phyloP scores from a whole-genome alignment of 2,888 invertebrate genomes.

The Cryptocephalus moraei region DNA sequence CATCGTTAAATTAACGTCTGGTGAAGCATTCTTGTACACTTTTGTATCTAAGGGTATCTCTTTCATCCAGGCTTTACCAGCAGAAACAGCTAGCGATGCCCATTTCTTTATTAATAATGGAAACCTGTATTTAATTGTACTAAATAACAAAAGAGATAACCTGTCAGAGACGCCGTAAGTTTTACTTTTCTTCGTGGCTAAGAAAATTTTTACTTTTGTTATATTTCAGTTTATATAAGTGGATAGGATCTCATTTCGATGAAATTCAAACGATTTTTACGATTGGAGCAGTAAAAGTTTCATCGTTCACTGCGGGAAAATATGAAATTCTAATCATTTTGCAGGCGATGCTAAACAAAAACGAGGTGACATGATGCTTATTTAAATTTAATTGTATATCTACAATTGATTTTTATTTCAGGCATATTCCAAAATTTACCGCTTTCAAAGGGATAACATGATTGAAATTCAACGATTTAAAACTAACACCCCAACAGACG shows the following conservation, averaged over 20 bases:
- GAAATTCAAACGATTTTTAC: slow-evolving; percentile 18
- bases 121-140: slow-evolving; percentile 21
- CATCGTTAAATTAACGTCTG: neutral
- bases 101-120: slow-evolving; percentile 22
- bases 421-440: slow-evolving; percentile 18
- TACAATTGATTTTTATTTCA: slow-evolving; percentile 11
- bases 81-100: slow-evolving; percentile 17
- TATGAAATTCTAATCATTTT: slow-evolving; percentile 24
- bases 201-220: slow-evolving; percentile 4
- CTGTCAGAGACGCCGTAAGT: slow-evolving; percentile 20
- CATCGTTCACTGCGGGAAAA: slow-evolving; percentile 19
- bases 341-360: slow-evolving; percentile 8
- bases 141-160: slow-evolving; percentile 16
- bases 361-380: slow-evolving; percentile 9
- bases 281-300: slow-evolving; percentile 14
- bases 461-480: slow-evolving; percentile 21
- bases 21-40: slow-evolving; percentile 8
- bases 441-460: slow-evolving; percentile 20
- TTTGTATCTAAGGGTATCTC: slow-evolving; percentile 1
- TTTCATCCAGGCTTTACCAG: slow-evolving; percentile 17
- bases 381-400: slow-evolving; percentile 1
- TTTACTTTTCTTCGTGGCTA: slow-evolving; percentile 2
- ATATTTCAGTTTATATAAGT: slow-evolving; percentile 27
- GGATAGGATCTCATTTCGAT: slow-evolving; percentile 28
- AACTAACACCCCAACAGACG: slow-evolving; percentile 7